Percentiles rank a stretch among this genome's conserved stretches.
phyloP scores from a whole-genome alignment of 37 sponge, comb jelly and placozoan species.

The Chondrosia reniformis region DNA sequence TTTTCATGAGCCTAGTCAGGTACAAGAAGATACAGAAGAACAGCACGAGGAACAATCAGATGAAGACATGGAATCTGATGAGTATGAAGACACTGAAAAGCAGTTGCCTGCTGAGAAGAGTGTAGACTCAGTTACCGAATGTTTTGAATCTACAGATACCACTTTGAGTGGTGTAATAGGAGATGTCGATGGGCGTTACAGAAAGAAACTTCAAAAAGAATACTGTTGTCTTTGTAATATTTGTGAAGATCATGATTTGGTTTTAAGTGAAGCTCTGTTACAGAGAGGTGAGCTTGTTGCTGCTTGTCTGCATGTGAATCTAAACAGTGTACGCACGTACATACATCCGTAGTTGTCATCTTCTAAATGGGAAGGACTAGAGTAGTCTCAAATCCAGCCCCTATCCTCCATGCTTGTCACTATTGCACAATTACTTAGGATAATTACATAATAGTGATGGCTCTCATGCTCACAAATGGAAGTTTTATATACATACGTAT shows the following conservation, averaged over 20 bases:
- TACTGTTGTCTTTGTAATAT: neutral
- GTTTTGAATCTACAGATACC: neutral
- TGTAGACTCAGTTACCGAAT: neutral
- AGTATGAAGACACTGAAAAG: neutral
- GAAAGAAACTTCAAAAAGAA: neutral
- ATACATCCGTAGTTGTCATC: neutral
- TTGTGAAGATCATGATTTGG: neutral
- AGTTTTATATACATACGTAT: neutral
- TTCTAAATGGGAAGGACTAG: too few species aligned
- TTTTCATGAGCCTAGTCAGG: neutral
- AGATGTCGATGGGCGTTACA: neutral
- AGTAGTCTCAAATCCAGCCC: too few species aligned
- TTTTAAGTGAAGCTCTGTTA: neutral
- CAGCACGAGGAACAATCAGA: neutral
- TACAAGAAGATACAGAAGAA: neutral
- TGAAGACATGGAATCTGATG: neutral
- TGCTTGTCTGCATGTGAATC: neutral
- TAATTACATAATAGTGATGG: too few species aligned
- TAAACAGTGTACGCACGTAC: neutral
- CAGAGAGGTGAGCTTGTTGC: conserved; percentile 6
- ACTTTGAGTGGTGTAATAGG: neutral
- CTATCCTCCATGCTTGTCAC: too few species aligned
- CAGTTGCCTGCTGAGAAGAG: too few species aligned
- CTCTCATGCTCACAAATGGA: too few species aligned
- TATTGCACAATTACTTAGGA: too few species aligned